Evolutionary conservation across 2,888 invertebrate genomes (phyloP).

Genomic region (Eupithecia pulchellata): DNA sequence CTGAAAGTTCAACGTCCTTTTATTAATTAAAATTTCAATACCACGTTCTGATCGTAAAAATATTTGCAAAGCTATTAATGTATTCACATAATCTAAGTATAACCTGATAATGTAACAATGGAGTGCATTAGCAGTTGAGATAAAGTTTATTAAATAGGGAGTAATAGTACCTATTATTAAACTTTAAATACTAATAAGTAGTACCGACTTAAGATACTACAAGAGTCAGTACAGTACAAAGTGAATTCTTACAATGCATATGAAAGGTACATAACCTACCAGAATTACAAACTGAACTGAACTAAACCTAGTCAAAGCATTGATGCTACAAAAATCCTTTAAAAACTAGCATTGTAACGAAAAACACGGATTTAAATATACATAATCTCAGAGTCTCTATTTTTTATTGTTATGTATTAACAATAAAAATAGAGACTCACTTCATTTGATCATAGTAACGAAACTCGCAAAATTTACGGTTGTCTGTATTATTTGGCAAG

Average conservation of each 20-base stretch:
- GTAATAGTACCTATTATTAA: too few species aligned
- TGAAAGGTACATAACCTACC: too few species aligned
- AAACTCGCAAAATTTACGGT: constrained; percentile 51
- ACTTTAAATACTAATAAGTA: too few species aligned
- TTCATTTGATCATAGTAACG: constrained; percentile 49
- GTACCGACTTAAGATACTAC: too few species aligned
- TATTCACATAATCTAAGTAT: background rate
- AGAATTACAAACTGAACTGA: too few species aligned
- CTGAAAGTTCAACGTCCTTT: constrained; percentile 14
- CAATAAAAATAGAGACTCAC: background rate
- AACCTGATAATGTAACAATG: background rate
- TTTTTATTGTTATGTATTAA: too few species aligned
- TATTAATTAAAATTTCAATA: background rate
- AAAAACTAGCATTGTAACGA: background rate
- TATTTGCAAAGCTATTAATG: background rate
- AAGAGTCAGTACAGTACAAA: too few species aligned
- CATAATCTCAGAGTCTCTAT: too few species aligned
- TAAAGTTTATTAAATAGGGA: background rate
- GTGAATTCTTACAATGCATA: too few species aligned
- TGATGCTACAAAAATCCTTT: background rate
- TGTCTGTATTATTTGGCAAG: constrained; percentile 53
- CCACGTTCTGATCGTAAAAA: background rate
- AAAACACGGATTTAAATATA: background rate
- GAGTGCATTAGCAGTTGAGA: background rate
- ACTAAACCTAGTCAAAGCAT: too few species aligned